Base-by-base conservation (phyloP, 2,888 invertebrate species). In the Thyatira batis region DNA sequence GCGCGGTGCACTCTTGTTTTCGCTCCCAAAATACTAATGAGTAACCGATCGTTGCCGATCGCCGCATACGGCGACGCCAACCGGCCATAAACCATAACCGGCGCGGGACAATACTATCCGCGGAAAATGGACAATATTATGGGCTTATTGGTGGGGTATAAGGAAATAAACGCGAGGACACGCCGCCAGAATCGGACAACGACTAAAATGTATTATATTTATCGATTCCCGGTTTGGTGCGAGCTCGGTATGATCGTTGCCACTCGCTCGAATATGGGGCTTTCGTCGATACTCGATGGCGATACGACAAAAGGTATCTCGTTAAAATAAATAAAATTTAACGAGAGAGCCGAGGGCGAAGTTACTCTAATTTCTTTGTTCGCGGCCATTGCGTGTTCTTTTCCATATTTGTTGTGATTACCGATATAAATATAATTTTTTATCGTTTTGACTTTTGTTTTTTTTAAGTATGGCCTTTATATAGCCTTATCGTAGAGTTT, bases 151-250 rank as follows among this genome's bases (percentile, higher is more conserved):
- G 69, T 63, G 57, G 65, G 72, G 60, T 76, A 76, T 84, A 87
- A 88, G 88, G 88, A 88, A 88, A 87, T 81, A 84, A 72, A 73
- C 62, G 61, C 80, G 82, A 83, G 85, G 84, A 76, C 82, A 78
- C 61, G 62, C 64, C 65, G 63, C 65, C 80, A 69, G 70, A 76
- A 80, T 82, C 74, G 77, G 81, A 71, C 67, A 68, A 74, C 70
- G 69, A 75, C 82, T 84, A 81, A 86, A 85, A 85, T 81, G 80
- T 80, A 75, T 80, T 77, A 80, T 84, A 83, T 87, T 86, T 85
- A 87, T 85, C 76, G 84, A 78, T 76, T 75, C 77, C 83, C 81
- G 74, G 65, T 82, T 84, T 82, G 82, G 81, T 56, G 60, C 60
- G 68, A 70, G 62, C 72, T 69, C 64, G 72, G 73, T 76, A 71